A percentile compares a stretch with the other conserved stretches of the same genome.
These are phyloP conservation scores for Nemurella pictetii DNA, from an alignment of 2,888 invertebrate species.

Conservation along the genomic window DNA sequence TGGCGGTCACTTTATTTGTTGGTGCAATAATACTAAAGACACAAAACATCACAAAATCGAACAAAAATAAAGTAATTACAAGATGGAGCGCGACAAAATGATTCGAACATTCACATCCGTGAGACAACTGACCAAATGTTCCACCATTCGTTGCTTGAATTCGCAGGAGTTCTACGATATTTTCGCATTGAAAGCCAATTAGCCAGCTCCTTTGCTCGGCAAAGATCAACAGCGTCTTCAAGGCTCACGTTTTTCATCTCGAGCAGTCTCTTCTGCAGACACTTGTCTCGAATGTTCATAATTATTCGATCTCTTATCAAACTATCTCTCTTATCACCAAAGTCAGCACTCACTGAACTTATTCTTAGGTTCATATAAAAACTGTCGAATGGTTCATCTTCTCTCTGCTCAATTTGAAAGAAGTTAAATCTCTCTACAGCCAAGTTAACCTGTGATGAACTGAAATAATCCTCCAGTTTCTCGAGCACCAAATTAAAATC, in stretches of 20 bases:
- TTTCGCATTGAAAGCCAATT: too few species aligned
- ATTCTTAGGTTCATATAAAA: neutral
- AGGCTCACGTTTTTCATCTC: neutral
- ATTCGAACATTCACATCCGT: neutral
- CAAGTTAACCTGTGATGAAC: neutral
- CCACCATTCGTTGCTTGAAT: neutral
- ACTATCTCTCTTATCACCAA: neutral
- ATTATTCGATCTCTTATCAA: neutral
- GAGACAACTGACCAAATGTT: neutral
- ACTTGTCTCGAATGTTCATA: neutral
- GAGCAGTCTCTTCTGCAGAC: neutral
- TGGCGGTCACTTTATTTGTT: too few species aligned
- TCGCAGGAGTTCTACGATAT: too few species aligned
- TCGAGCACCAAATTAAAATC: neutral
- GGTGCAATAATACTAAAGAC: too few species aligned
- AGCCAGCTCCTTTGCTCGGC: neutral
- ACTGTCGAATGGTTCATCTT: neutral
- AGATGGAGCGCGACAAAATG: too few species aligned
- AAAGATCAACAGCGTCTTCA: neutral
- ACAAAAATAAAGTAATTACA: too few species aligned
- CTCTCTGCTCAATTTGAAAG: neutral
- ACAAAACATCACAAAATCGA: neutral
- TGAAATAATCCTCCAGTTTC: neutral
- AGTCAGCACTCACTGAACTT: neutral
- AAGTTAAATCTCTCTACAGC: neutral